Conservation (phyloP, 2,113 vertebrate species). For the Ivindomyrus marchei region DNA sequence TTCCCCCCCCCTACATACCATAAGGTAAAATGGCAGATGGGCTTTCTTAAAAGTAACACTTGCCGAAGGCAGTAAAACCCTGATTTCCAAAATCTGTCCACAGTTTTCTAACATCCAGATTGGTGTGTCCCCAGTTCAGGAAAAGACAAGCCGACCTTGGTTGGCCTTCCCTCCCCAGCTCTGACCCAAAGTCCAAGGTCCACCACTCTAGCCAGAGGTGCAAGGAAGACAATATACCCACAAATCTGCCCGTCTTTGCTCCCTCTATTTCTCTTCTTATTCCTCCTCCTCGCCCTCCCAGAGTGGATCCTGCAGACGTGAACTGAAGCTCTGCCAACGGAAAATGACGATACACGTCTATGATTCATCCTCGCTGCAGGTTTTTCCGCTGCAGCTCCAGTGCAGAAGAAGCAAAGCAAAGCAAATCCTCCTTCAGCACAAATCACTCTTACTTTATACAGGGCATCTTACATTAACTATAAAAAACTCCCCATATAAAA, state of each 20-base stretch:
- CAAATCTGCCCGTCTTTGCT: background rate
- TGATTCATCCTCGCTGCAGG: background rate
- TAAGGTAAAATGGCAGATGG: background rate
- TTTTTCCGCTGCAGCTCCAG: background rate
- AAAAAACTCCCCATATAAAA: background rate
- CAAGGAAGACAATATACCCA: constrained; percentile 73
- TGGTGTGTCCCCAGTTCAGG: background rate
- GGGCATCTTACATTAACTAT: background rate
- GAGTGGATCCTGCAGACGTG: background rate
- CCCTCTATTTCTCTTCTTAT: background rate
- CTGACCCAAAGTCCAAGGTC: background rate
- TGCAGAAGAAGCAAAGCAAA: background rate
- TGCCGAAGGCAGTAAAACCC: background rate
- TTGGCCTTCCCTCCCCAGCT: background rate
- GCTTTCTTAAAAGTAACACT: background rate
- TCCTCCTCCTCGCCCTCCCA: background rate
- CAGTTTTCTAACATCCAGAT: background rate
- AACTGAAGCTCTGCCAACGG: background rate
- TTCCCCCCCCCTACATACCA: background rate
- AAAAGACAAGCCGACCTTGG: background rate
- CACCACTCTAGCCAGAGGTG: constrained; percentile 43
- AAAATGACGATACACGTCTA: background rate
- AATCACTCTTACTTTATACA: background rate
- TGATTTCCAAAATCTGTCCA: background rate
- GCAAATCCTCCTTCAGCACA: background rate